phyloP scores from a whole-genome alignment of 2,888 invertebrate genomes.

The Clusia tigrina region DNA sequence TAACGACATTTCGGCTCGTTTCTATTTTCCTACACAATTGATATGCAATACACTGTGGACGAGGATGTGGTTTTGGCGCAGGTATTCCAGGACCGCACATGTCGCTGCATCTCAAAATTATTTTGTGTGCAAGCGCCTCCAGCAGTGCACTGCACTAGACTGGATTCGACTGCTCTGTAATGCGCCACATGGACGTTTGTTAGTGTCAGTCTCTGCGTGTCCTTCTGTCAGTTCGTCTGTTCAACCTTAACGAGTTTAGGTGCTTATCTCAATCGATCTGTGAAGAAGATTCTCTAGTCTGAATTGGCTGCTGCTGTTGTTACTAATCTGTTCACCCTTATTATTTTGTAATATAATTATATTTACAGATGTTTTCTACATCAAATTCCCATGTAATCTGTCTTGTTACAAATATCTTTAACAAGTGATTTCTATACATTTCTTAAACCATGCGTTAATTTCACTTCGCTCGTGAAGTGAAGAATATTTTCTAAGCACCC shows the following conservation, averaged over 20 bases:
- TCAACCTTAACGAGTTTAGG: slow-evolving; percentile 37
- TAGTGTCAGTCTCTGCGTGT: slow-evolving; percentile 7
- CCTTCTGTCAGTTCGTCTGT: slow-evolving; percentile 3
- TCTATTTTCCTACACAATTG: slow-evolving; percentile 20
- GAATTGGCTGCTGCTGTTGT: too few relatives aligned
- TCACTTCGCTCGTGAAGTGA: neutral
- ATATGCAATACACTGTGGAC: slow-evolving; percentile 25
- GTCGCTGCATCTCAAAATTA: slow-evolving; percentile 47
- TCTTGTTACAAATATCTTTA: slow-evolving; percentile 24
- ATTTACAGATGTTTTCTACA: slow-evolving; percentile 53
- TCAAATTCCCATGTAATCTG: slow-evolving; percentile 23
- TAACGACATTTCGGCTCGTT: slow-evolving; percentile 24
- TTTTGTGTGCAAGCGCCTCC: slow-evolving; percentile 52
- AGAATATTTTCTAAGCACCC: neutral
- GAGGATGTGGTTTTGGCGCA: neutral
- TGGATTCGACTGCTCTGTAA: too few relatives aligned
- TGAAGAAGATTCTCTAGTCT: too few relatives aligned
- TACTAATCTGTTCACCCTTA: slow-evolving; percentile 30
- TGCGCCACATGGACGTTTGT: too few relatives aligned
- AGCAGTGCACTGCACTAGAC: too few relatives aligned
- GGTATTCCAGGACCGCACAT: slow-evolving; percentile 44
- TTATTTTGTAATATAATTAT: slow-evolving; percentile 57
- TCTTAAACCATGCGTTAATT: neutral
- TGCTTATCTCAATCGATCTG: slow-evolving; percentile 16
- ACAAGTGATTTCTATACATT: slow-evolving; percentile 52